Conservation (phyloP, 1,140 invertebrate genomes). For the Papilio polytes region DNA sequence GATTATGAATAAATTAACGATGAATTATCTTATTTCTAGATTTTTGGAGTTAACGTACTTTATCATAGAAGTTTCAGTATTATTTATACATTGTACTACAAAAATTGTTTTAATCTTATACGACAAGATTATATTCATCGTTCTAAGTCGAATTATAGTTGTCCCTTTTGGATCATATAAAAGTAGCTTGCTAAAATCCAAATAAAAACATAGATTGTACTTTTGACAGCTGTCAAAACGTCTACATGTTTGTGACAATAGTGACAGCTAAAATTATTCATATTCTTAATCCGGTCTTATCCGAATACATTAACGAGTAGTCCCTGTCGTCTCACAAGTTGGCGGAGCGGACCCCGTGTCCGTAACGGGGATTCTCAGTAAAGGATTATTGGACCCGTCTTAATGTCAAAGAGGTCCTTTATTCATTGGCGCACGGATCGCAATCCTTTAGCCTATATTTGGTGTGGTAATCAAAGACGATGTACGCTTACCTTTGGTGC, state of each 20-base stretch:
- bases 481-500: not conserved
- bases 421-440: slow-evolving; percentile 41
- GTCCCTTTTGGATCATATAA: too few species aligned
- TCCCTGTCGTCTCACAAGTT: not conserved
- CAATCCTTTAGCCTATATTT: slow-evolving; percentile 40
- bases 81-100: too few species aligned
- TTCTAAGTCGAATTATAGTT: too few species aligned
- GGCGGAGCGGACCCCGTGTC: slow-evolving; percentile 26
- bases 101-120: too few species aligned
- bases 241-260: not conserved
- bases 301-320: not conserved
- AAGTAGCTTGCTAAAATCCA: too few species aligned
- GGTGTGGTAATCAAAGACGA: slow-evolving; percentile 43
- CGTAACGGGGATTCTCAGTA: slow-evolving; percentile 39
- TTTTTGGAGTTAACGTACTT: too few species aligned
- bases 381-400: slow-evolving; percentile 50
- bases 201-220: too few species aligned
- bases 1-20: too few species aligned
- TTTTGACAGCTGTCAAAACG: not conserved
- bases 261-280: not conserved
- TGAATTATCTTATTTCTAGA: too few species aligned
- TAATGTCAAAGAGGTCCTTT: slow-evolving; percentile 45
- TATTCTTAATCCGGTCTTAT: slow-evolving; percentile 13
- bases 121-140: too few species aligned
- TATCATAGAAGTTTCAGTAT: too few species aligned